Percentiles rank a stretch among this genome's conserved stretches.
phyloP scores from a whole-genome alignment of 2,888 invertebrate genomes.

The Arrhopalites spinosus region DNA sequence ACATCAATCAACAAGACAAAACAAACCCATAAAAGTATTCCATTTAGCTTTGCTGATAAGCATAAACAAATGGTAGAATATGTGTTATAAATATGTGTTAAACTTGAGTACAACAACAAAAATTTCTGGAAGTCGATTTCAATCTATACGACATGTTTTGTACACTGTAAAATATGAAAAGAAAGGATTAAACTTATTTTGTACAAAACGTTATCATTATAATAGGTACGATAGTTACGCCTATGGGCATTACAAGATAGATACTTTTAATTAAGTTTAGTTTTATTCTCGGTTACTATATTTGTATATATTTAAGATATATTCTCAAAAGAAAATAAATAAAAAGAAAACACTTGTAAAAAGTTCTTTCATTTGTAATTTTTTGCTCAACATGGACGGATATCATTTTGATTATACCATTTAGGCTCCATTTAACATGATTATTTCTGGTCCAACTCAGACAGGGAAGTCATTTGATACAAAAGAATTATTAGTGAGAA shows the following conservation, averaged over 20 bases:
- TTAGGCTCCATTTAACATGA: not conserved
- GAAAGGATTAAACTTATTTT: not conserved
- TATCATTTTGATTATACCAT: not conserved
- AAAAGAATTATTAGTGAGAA: not conserved
- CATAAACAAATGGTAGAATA: not conserved
- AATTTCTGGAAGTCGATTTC: not conserved
- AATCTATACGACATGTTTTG: not conserved
- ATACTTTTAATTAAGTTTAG: too few species aligned
- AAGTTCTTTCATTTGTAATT: too few species aligned
- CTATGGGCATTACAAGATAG: not conserved
- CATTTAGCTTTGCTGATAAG: not conserved
- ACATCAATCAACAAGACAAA: too few species aligned
- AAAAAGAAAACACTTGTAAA: too few species aligned
- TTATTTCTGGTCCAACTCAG: not conserved
- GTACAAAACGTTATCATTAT: not conserved
- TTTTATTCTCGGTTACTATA: too few species aligned
- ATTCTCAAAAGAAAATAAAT: too few species aligned
- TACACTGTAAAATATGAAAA: not conserved
- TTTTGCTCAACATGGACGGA: not conserved
- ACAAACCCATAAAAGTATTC: not conserved
- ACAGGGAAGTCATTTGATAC: not conserved
- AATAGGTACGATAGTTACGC: not conserved
- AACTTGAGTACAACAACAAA: not conserved
- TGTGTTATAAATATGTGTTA: conserved; percentile 2
- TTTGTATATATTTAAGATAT: too few species aligned